Conservation (phyloP, 1,140 invertebrate genomes). For the Telenomus remus region DNA sequence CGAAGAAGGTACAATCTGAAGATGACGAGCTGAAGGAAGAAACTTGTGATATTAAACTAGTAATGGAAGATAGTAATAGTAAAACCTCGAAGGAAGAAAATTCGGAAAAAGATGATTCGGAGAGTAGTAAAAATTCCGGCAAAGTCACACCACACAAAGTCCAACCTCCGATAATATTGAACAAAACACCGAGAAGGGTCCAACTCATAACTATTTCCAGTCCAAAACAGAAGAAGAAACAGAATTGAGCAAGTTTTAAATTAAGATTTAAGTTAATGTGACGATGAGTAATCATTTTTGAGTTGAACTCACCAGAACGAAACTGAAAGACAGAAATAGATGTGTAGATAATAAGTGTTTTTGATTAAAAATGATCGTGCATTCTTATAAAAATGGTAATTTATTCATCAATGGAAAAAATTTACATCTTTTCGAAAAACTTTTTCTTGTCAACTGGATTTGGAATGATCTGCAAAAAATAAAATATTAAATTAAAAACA, state of each 20-base stretch:
- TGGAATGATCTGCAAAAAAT: constrained; percentile 47
- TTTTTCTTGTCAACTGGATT: constrained; percentile 53
- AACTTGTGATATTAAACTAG: constrained; percentile 80
- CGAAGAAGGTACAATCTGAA: constrained; percentile 36
- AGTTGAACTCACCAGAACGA: too few relatives aligned
- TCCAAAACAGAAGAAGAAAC: constrained; percentile 79
- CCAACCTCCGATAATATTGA: constrained; percentile 57
- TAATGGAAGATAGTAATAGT: constrained; percentile 77
- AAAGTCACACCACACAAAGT: constrained; percentile 63
- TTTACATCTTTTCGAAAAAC: constrained; percentile 52
- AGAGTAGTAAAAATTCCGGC: constrained; percentile 54
- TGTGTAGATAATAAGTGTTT: too few relatives aligned
- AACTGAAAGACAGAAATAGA: too few relatives aligned
- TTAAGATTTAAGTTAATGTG: neutral
- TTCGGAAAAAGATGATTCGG: constrained; percentile 9
- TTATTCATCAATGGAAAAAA: constrained; percentile 38
- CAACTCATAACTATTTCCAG: constrained; percentile 84
- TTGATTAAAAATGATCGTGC: neutral
- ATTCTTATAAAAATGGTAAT: constrained; percentile 36
- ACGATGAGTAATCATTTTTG: too few relatives aligned
- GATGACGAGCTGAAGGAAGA: constrained; percentile 53
- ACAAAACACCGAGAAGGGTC: constrained; percentile 80
- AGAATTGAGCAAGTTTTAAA: neutral
- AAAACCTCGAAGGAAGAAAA: too few relatives aligned
- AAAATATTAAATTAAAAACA: constrained; percentile 11